Evolutionary conservation across 2,888 invertebrate genomes (phyloP).

Genomic region (Peribatodes rhomboidaria): DNA sequence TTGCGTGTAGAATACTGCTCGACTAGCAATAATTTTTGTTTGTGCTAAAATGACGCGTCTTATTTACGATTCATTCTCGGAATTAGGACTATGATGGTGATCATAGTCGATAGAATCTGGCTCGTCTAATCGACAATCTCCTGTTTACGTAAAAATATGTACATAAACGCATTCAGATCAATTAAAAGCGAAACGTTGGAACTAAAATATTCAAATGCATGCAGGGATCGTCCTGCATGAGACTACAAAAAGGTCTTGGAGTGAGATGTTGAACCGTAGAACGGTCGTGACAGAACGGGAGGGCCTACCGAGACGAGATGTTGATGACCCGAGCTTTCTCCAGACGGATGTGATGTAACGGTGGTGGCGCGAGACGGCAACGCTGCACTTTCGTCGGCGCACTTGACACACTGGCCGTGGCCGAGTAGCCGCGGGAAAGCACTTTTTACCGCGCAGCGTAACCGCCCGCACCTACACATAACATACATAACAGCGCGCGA

Average conservation of each 20-base stretch:
- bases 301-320: constrained; percentile 55
- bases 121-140: constrained; percentile 1
- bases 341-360: constrained; percentile 82
- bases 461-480: constrained; percentile 52
- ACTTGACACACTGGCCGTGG: constrained; percentile 87
- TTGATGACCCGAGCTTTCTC: constrained; percentile 81
- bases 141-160: not conserved
- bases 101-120: constrained; percentile 59
- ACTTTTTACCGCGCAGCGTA: constrained; percentile 83
- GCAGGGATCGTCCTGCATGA: not conserved
- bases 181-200: constrained; percentile 17
- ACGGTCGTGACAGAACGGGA: constrained; percentile 28
- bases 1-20: constrained; percentile 69
- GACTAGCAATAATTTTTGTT: constrained; percentile 80
- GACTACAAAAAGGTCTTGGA: not conserved
- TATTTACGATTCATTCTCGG: constrained; percentile 77
- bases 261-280: not conserved
- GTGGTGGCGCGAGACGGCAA: constrained; percentile 72
- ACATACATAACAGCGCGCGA: constrained; percentile 70
- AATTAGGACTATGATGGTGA: constrained; percentile 70
- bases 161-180: constrained; percentile 3
- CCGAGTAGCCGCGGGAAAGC: constrained; percentile 85
- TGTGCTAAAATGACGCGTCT: constrained; percentile 80
- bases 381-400: constrained; percentile 84
- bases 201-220: constrained; percentile 7